Evolutionary conservation across 2,113 vertebrate species (phyloP), one percentile per base, ranked within the genome.

Genomic region (Onychorhynchus coronatus): DNA sequence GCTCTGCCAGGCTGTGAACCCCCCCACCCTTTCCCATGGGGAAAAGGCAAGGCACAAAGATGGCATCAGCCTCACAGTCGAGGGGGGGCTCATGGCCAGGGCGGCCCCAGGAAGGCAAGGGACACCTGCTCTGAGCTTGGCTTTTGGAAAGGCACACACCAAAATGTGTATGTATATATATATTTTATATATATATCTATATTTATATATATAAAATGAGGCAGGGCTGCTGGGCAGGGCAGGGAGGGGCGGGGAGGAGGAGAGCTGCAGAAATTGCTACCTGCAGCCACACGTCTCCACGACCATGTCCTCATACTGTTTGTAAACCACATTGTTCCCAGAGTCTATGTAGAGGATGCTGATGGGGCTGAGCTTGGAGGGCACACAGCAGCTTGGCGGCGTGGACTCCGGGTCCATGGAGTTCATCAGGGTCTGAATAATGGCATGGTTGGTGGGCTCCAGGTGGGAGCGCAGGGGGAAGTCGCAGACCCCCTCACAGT

Each of bases 251-350:
- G 37, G 41, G 78, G 61, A 70, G n/a, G 53, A 55, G 22, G 25
- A 88, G 47, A 85, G 85, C 93, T 91, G 84, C 92, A 86, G 85
- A 90, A 89, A 91, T 87, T 95, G 98, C 98, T 99, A 99, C 98
- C 99, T 99, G 98, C 99, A 99, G 78, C 99, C 99, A 44, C 99
- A 99, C 1, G 98, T 97, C 97, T 99, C 98, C 97, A 99, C 99
- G 15, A 99, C 99, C 98, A 99, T 99, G 97, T 99, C 99, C 97
- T 99, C 99, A 2, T 99, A 99, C 83, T 99, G 98, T 84, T 99
- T 99, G 97, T 99, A 99, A 89, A 99, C 99, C 79, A 99, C 98
- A 33, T 99, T 99, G 97, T 99, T 99, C 58, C 98, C 99, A 0
- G 99, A 98, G 96, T 99, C 99, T 65, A 99, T 99, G 78, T 99